A percentile compares a stretch with the other conserved stretches of the same genome.
Evolutionary conservation across 2,888 invertebrate genomes (phyloP).

Genomic region (Leptinotarsa peninsularis): DNA sequence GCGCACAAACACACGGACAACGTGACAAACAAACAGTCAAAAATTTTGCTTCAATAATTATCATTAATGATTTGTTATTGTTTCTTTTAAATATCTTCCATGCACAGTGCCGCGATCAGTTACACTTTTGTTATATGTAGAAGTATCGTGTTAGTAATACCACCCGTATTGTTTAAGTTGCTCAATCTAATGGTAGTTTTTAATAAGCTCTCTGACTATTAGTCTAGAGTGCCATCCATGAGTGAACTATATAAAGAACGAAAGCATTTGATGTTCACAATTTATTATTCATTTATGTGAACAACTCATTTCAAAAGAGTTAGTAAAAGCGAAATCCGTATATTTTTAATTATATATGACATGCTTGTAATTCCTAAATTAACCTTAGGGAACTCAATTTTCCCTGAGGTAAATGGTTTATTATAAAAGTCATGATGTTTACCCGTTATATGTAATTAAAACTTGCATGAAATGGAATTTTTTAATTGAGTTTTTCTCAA

Average conservation of each 20-base stretch:
- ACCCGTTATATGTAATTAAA: constrained; percentile 9
- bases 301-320: constrained; percentile 55
- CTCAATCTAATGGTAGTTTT: neutral
- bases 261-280: constrained; percentile 60
- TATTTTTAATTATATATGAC: constrained; percentile 61
- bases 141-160: too few relatives aligned
- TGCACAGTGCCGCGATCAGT: too few relatives aligned
- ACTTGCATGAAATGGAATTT: constrained; percentile 7
- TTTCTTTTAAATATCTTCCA: too few relatives aligned
- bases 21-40: too few relatives aligned
- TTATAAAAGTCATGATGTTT: constrained; percentile 8
- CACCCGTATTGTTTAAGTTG: too few relatives aligned
- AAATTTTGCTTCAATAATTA: too few relatives aligned
- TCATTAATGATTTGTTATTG: too few relatives aligned
- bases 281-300: constrained; percentile 61
- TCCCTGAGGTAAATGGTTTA: constrained; percentile 51
- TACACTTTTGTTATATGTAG: too few relatives aligned
- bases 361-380: constrained; percentile 62
- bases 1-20: too few relatives aligned
- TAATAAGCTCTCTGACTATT: constrained; percentile 11
- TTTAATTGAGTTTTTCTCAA: neutral
- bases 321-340: constrained; percentile 57
- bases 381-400: constrained; percentile 56
- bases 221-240: constrained; percentile 31
- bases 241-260: constrained; percentile 56